These are phyloP conservation scores for Centruroides vittatus DNA, from an alignment of 1,140 invertebrate genomes.

Conservation along the genomic window DNA sequence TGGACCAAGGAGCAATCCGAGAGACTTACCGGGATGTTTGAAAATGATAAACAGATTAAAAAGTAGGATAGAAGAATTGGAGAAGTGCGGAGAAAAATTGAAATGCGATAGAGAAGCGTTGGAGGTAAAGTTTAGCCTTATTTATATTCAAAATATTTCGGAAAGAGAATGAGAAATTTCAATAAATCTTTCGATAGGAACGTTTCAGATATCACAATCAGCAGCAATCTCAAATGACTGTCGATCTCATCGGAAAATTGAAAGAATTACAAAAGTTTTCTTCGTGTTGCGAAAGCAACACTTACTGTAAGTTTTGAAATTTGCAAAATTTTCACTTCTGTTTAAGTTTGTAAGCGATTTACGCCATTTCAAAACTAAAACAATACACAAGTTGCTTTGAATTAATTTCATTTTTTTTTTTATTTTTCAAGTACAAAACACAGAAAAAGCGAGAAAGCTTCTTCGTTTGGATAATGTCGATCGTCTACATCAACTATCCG, in stretches of 20 bases:
- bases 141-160: no score
- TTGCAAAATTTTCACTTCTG: no score
- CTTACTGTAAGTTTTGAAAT: no score
- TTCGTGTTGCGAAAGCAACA: not conserved
- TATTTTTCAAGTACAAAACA: no score
- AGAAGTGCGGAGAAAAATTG: conserved; percentile 7
- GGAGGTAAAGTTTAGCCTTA: not conserved
- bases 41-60: conserved; percentile 1
- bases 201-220: conserved; percentile 9
- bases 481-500: conserved; percentile 7
- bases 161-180: no score
- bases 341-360: no score
- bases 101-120: conserved; percentile 5
- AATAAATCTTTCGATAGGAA: not conserved
- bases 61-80: conserved; percentile 4
- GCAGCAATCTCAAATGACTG: conserved; percentile 9
- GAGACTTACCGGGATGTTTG: conserved; percentile 3
- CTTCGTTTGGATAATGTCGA: no score
- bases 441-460: no score
- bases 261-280: conserved; percentile 4
- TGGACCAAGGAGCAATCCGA: not conserved
- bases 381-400: no score
- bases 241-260: conserved; percentile 10
- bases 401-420: no score
- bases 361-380: no score